Base-by-base conservation (phyloP, 2,888 invertebrate genomes). In the Drosophila ustulata region DNA sequence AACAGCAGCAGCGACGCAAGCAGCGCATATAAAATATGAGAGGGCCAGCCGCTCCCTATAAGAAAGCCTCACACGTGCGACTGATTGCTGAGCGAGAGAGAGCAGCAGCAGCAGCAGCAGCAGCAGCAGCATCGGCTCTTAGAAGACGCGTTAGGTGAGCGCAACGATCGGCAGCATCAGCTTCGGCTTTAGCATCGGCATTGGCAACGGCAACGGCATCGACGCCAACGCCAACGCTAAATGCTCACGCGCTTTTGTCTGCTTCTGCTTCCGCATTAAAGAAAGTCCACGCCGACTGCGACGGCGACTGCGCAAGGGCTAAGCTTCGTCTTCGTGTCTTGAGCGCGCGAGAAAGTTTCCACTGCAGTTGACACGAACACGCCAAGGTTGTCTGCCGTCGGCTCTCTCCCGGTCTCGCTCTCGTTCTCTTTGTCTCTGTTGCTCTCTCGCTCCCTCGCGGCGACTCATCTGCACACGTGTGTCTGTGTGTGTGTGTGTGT, bases 221-320 rank as follows among this genome's bases (percentile, higher is more conserved):
- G 53, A 25, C 69, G 47, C 23, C 77, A 56, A 70, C 74, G 70
- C 73, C 74, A 71, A 77, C 76, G 78, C 76, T 66, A 78, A 78
- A 78, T 75, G 77, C 80, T 72, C 62, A 72, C 67, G 73, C 78
- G 77, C 80, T 74, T 78, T 82, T 80, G 85, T 82, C 63, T 63
- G 72, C 61, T 43, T 49, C 66, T 66, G 77, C 85, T 85, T 85
- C 84, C 84, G 84, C 84, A 75, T 85, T 78, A 80, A 84, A 82
- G 87, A 83, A 85, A 85, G 85, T 79, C 74, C 62, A 45, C 58
- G 57, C 8, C 47, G 55, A 28, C 75, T 25, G 45, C 52, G 52
- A 37, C 66, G 18, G 55, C 66, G 69, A 57, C 70, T 34, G 47
- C 72, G 66, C 57, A 47, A 28, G 39, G 57, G 59, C 59, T 26